Percentiles rank a stretch among this genome's conserved stretches.
Evolutionary conservation across 2,797 vertebrate species (phyloP).

Genomic region (Diglossa cyanea): DNA sequence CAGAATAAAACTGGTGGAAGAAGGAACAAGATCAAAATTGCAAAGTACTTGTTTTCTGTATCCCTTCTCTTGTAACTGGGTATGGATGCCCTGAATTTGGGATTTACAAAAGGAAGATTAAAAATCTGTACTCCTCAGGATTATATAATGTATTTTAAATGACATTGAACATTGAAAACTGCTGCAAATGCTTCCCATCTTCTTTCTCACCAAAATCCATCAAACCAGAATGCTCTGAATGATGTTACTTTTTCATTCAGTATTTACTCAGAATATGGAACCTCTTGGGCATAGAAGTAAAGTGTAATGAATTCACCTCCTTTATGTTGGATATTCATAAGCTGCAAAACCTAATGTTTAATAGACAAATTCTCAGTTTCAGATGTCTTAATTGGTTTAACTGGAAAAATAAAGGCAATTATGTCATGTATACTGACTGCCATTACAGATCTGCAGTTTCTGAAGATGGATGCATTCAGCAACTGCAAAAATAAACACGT

Average conservation of each 20-base stretch:
- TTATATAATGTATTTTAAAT: background rate
- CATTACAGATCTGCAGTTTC: background rate
- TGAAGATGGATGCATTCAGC: background rate
- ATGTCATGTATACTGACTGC: background rate
- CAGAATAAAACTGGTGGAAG: background rate
- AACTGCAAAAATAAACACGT: background rate
- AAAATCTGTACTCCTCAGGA: background rate
- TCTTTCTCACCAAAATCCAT: background rate
- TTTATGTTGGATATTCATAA: background rate
- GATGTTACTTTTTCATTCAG: background rate
- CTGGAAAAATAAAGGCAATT: background rate
- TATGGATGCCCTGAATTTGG: background rate
- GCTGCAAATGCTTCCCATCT: background rate
- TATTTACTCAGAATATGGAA: background rate
- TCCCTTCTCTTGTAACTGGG: background rate
- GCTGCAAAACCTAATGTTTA: background rate
- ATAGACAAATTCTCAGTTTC: background rate
- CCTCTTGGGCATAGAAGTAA: background rate
- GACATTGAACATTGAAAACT: background rate
- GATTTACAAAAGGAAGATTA: background rate
- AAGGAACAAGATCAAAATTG: background rate
- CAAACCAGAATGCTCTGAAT: background rate
- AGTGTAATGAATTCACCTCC: background rate
- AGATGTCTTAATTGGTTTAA: background rate
- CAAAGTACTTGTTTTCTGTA: background rate